Conservation (phyloP, 2,797 vertebrate genomes). For the Chaetodon trifasciatus region DNA sequence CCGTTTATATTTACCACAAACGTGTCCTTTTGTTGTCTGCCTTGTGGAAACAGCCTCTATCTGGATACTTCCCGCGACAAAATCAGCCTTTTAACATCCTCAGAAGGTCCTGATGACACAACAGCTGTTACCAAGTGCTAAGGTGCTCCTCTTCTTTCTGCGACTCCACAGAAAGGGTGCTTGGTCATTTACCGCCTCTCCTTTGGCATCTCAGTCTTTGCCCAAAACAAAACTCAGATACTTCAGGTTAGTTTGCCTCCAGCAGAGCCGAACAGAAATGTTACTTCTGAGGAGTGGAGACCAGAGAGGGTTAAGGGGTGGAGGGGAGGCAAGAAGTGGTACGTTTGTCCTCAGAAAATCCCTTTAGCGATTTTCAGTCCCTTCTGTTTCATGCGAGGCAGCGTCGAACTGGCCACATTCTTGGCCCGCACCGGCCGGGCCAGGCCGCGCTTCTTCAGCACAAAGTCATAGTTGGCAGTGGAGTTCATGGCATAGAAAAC, state of each 20-base stretch:
- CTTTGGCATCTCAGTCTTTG: slow-evolving; percentile 24
- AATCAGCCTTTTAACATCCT: slow-evolving; percentile 1
- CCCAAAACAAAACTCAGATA: slow-evolving; percentile 38
- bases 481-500: slow-evolving; percentile 99
- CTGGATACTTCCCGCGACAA: neutral
- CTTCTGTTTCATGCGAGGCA: slow-evolving; percentile 96
- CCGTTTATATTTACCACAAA: neutral
- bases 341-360: slow-evolving; percentile 89
- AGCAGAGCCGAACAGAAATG: slow-evolving; percentile 2
- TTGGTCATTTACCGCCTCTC: slow-evolving; percentile 38
- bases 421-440: slow-evolving; percentile 89
- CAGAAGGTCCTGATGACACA: slow-evolving; percentile 31
- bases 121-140: slow-evolving; percentile 58
- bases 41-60: neutral
- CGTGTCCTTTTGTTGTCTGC: neutral
- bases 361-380: slow-evolving; percentile 96
- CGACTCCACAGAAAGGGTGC: slow-evolving; percentile 29
- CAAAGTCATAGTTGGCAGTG: slow-evolving; percentile 95
- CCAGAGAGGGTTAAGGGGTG: slow-evolving; percentile 26
- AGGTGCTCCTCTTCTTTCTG: slow-evolving; percentile 60
- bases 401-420: slow-evolving; percentile 92
- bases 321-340: slow-evolving; percentile 44
- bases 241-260: slow-evolving; percentile 24
- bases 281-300: slow-evolving; percentile 32
- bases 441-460: slow-evolving; percentile 91